Conservation (phyloP, 2,797 vertebrate species). For the Avahi laniger region DNA sequence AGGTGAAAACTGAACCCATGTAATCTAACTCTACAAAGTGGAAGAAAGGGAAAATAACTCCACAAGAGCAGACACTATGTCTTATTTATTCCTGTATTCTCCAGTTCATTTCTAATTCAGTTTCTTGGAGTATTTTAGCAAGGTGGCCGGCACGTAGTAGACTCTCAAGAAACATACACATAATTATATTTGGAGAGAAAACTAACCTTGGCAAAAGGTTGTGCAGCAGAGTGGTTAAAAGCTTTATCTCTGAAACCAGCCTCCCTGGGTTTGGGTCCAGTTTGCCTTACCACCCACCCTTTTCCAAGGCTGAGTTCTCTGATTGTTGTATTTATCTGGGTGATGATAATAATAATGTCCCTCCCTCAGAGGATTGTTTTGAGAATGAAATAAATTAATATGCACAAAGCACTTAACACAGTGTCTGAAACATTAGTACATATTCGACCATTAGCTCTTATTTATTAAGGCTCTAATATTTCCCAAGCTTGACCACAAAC, state of each 20-base stretch:
- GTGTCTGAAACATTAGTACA: background rate
- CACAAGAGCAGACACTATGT: background rate
- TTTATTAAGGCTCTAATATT: background rate
- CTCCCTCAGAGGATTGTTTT: background rate
- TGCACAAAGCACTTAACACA: background rate
- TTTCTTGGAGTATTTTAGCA: background rate
- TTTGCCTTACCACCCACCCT: background rate
- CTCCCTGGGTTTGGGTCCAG: background rate
- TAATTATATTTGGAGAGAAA: background rate
- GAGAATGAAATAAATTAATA: background rate
- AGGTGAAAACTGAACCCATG: conserved; percentile 35
- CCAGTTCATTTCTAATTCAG: background rate
- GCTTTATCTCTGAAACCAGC: background rate
- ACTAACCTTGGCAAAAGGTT: background rate
- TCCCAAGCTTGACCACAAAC: background rate
- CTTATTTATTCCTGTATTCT: background rate
- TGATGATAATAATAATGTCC: background rate
- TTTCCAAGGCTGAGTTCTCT: background rate
- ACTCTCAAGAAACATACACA: background rate
- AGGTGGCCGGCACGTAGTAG: background rate
- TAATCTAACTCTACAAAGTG: background rate
- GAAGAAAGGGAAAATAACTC: conserved; percentile 28
- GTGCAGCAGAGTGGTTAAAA: background rate
- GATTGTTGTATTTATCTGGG: background rate
- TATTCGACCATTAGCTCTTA: background rate